Evolutionary conservation across 1,140 invertebrate species (phyloP).

Genomic region (Caenorhabditis briggsae): DNA sequence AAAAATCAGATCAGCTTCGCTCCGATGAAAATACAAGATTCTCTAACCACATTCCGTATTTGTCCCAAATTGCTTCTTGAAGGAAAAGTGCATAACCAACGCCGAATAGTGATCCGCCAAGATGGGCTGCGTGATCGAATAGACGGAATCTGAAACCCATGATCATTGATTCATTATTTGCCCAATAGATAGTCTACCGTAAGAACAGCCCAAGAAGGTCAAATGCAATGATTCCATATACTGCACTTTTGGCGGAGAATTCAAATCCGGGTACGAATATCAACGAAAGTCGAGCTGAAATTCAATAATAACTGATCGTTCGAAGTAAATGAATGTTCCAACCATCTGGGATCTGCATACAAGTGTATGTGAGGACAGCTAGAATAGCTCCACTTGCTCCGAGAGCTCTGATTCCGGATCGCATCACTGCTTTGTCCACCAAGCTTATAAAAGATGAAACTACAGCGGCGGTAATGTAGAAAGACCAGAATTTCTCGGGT

Average conservation of each 20-base stretch:
- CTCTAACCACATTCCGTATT: conserved; percentile 25
- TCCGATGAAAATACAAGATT: background rate
- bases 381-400: conserved; percentile 96
- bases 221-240: conserved; percentile 48
- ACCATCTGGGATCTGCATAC: conserved; percentile 87
- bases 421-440: conserved; percentile 84
- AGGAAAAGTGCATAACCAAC: conserved; percentile 10
- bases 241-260: conserved; percentile 29
- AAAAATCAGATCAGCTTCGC: background rate
- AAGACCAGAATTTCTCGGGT: conserved; percentile 89
- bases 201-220: conserved; percentile 19
- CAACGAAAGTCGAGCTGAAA: conserved; percentile 23
- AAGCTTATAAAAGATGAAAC: conserved; percentile 89
- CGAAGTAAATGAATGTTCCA: background rate
- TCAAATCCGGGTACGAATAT: conserved; percentile 33
- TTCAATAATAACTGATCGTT: too few relatives aligned
- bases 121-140: conserved; percentile 29
- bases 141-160: conserved; percentile 8
- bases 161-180: background rate
- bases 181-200: background rate
- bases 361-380: conserved; percentile 88
- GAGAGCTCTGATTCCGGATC: conserved; percentile 84
- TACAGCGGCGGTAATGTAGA: conserved; percentile 88
- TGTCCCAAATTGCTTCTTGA: conserved; percentile 18
- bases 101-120: conserved; percentile 20